phyloP scores from a whole-genome alignment of 1,140 invertebrate genomes.

The Diorhabda carinulata region DNA sequence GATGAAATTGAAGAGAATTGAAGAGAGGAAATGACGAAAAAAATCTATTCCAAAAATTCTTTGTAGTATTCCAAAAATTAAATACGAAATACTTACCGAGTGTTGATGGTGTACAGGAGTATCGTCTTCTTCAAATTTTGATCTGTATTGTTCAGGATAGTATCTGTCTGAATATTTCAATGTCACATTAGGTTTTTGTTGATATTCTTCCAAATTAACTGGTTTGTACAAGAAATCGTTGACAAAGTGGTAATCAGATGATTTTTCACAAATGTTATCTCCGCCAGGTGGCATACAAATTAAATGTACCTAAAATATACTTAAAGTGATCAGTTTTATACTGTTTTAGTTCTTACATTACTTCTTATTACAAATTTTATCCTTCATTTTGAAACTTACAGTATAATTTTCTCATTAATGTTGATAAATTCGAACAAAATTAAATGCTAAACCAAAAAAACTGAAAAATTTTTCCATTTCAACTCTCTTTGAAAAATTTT shows the following conservation, averaged over 20 bases:
- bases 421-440: too few relatives aligned
- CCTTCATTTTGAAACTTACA: too few relatives aligned
- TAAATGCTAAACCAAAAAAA: too few relatives aligned
- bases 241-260: slow-evolving; percentile 85
- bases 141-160: slow-evolving; percentile 70
- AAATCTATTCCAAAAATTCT: too few relatives aligned
- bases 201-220: slow-evolving; percentile 75
- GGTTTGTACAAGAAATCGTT: slow-evolving; percentile 91
- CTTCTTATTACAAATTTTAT: too few relatives aligned
- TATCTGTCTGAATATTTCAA: slow-evolving; percentile 82
- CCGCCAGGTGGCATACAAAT: slow-evolving; percentile 88
- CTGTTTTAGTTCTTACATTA: too few relatives aligned
- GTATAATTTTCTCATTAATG: too few relatives aligned
- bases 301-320: slow-evolving; percentile 66
- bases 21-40: not conserved
- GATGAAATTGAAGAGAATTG: not conserved
- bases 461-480: too few relatives aligned
- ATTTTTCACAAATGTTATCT: slow-evolving; percentile 86
- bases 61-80: too few relatives aligned
- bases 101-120: slow-evolving; percentile 44
- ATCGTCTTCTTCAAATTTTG: slow-evolving; percentile 61
- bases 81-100: slow-evolving; percentile 34
- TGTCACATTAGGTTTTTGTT: slow-evolving; percentile 75
- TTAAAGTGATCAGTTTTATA: too few relatives aligned
- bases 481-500: not conserved